A percentile compares a stretch with the other conserved stretches of the same genome.
Evolutionary conservation across 2,113 vertebrate species (phyloP).

Genomic region (Lophius piscatorius): DNA sequence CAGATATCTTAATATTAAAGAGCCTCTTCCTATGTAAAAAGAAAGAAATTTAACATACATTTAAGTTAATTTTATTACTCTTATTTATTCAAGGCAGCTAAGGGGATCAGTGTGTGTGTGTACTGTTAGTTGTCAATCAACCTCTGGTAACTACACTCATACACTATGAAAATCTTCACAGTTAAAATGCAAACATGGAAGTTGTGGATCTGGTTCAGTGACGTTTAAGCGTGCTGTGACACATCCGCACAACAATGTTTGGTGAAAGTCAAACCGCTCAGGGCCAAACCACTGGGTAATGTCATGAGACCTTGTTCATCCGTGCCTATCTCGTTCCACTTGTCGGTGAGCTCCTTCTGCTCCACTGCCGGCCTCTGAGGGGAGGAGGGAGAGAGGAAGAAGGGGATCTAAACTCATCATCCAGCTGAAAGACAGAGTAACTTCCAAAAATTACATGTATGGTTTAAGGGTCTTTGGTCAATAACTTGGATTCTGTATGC

Average conservation of each 20-base stretch:
- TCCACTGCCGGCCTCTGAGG: slow-evolving; percentile 87
- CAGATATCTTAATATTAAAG: too few species aligned
- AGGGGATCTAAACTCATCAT: neutral
- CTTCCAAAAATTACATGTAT: neutral
- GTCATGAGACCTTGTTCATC: slow-evolving; percentile 91
- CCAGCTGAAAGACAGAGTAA: neutral
- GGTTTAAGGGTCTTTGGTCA: neutral
- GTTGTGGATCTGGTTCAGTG: slow-evolving; percentile 16
- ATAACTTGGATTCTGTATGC: neutral
- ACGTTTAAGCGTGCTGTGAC: slow-evolving; percentile 9
- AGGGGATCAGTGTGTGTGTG: too few species aligned
- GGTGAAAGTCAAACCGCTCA: slow-evolving; percentile 20
- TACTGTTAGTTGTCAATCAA: too few species aligned
- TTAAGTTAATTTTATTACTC: too few species aligned
- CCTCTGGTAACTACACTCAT: too few species aligned
- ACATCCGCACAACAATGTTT: slow-evolving; percentile 37
- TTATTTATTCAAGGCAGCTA: too few species aligned
- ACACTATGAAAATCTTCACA: too few species aligned
- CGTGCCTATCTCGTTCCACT: slow-evolving; percentile 99
- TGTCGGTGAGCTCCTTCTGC: slow-evolving; percentile 93
- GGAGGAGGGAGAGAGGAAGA: slow-evolving; percentile 5
- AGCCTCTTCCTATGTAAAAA: too few species aligned
- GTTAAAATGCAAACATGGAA: slow-evolving; percentile 3
- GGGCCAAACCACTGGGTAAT: slow-evolving; percentile 22
- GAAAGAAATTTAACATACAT: too few species aligned